A percentile compares a stretch with the other conserved stretches of the same genome.
Conservation (phyloP, 2,888 invertebrate species). For the Thelaira solivaga region DNA sequence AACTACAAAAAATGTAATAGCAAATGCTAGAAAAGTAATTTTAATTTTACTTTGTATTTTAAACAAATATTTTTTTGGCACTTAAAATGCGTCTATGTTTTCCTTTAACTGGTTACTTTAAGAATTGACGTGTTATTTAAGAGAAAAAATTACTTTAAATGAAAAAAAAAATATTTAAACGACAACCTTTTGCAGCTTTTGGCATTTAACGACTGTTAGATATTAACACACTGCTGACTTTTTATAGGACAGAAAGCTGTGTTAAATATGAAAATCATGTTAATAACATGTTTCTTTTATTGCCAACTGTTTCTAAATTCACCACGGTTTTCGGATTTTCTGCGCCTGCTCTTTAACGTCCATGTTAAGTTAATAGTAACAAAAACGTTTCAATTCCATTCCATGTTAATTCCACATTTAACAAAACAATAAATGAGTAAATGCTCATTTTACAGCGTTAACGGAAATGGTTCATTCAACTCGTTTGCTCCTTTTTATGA, state of each 20-base stretch:
- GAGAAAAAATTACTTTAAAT: background rate
- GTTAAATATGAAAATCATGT: too few species aligned
- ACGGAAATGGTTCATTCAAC: constrained; percentile 23
- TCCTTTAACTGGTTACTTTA: background rate
- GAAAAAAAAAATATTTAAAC: background rate
- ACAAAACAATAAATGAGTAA: constrained; percentile 16
- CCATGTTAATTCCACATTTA: constrained; percentile 13
- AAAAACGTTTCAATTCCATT: background rate
- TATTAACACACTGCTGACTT: background rate
- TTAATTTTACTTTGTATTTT: background rate
- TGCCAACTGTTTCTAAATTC: constrained; percentile 36
- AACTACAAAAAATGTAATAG: too few species aligned
- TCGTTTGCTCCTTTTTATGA: background rate
- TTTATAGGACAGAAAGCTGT: constrained; percentile 9
- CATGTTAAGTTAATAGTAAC: constrained; percentile 3
- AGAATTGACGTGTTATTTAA: background rate
- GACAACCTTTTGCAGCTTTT: background rate
- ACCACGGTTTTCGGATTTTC: constrained; percentile 64
- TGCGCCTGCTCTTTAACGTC: constrained; percentile 18
- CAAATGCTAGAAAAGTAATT: too few species aligned
- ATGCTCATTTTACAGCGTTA: background rate
- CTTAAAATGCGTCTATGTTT: too few species aligned
- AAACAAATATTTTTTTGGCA: background rate
- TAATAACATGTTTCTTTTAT: background rate
- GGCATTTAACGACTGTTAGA: constrained; percentile 15